These are phyloP conservation scores for Gorilla gorilla DNA, from an alignment of 2,113 vertebrate species.

Conservation along the genomic window DNA sequence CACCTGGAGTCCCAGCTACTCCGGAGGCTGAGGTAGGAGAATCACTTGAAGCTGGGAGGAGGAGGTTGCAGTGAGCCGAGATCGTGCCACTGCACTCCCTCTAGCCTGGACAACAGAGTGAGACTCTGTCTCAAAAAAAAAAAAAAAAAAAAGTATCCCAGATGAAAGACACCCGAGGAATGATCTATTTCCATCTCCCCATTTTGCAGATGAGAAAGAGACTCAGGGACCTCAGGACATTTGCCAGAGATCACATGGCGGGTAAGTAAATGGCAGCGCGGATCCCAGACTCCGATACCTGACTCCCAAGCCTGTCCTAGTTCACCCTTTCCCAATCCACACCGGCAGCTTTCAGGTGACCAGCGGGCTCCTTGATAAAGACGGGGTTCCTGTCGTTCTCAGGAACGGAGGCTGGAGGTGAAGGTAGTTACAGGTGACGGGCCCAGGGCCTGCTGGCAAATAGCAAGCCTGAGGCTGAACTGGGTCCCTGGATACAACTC, in stretches of 20 bases:
- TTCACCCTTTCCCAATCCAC: not conserved
- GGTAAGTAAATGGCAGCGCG: not conserved
- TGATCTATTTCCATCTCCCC: not conserved
- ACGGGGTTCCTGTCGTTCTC: not conserved
- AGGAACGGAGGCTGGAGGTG: not conserved
- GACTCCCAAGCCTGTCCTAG: not conserved
- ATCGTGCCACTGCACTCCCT: too few species aligned
- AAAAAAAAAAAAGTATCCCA: too few species aligned
- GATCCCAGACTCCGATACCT: not conserved
- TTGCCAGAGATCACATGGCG: not conserved
- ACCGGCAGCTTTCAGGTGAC: not conserved
- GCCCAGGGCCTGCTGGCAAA: not conserved
- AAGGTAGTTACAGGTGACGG: not conserved
- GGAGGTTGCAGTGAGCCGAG: too few species aligned
- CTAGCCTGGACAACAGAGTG: too few species aligned
- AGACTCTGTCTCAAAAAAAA: too few species aligned
- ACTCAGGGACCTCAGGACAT: too few species aligned
- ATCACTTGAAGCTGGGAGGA: too few species aligned
- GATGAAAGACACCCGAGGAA: not conserved
- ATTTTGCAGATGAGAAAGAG: not conserved
- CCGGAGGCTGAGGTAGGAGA: too few species aligned
- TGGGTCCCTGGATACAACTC: not conserved
- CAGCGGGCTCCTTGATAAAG: not conserved
- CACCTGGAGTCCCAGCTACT: too few species aligned
- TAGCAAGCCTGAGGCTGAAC: not conserved